Conservation (phyloP, 2,797 vertebrate genomes). For the Iguana delicatissima region DNA sequence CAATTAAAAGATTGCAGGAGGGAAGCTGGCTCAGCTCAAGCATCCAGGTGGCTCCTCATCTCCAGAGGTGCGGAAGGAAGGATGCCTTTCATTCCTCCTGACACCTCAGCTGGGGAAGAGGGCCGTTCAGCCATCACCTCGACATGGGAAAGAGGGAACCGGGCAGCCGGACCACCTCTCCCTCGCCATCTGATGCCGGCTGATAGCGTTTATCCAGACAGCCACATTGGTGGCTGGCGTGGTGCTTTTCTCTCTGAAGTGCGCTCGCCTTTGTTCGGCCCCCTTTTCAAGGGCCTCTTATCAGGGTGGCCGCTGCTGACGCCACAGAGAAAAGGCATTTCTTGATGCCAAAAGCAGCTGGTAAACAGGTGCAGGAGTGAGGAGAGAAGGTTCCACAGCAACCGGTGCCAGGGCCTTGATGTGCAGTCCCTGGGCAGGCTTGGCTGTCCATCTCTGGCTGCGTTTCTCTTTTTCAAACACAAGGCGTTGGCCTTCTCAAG, state of each 20-base stretch:
- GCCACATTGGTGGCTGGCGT: conserved; percentile 71
- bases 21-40: no score
- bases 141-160: neutral
- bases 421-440: neutral
- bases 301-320: conserved; percentile 66
- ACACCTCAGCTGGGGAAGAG: conserved; percentile 58
- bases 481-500: neutral
- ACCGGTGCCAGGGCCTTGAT: neutral
- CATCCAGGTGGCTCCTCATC: conserved; percentile 49
- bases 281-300: conserved; percentile 62
- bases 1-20: conserved; percentile 49
- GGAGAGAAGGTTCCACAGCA: neutral
- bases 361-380: conserved; percentile 17
- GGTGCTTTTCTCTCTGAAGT: conserved; percentile 61
- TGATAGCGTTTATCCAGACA: conserved; percentile 68
- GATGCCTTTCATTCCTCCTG: conserved; percentile 66
- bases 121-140: conserved; percentile 38
- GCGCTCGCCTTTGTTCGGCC: conserved; percentile 65
- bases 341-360: conserved; percentile 52
- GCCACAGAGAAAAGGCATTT: neutral
- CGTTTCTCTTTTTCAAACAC: neutral
- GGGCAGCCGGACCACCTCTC: conserved; percentile 24
- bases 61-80: conserved; percentile 52
- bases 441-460: neutral
- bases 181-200: conserved; percentile 67